Percentiles rank a stretch among this genome's conserved stretches.
These are phyloP conservation scores for Oxygymnocypris stewartii DNA, from an alignment of 2,113 vertebrate species.

Conservation along the genomic window DNA sequence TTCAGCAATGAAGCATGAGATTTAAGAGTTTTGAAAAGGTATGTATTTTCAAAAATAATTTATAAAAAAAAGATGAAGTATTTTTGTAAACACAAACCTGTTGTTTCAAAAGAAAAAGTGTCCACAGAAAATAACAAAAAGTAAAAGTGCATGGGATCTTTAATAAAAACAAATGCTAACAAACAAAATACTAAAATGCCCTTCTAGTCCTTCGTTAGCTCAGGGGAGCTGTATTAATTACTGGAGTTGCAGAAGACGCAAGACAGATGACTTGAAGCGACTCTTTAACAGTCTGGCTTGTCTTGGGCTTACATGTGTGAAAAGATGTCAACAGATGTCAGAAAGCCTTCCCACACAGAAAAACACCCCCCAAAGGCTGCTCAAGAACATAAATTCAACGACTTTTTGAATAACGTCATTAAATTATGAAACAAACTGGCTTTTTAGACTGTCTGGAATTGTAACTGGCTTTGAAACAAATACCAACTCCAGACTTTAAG, in stretches of 20 bases:
- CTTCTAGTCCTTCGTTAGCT: background rate
- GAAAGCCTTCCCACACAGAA: background rate
- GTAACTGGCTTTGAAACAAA: conserved; percentile 1
- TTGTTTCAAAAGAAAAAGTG: background rate
- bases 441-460: background rate
- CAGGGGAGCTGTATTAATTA: conserved; percentile 12
- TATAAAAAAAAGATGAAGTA: too few species aligned
- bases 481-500: background rate
- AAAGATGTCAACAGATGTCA: conserved; percentile 9
- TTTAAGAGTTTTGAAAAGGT: too few species aligned
- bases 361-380: background rate
- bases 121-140: background rate
- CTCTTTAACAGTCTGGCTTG: background rate
- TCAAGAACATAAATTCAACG: background rate
- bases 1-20: too few species aligned
- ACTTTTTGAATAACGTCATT: background rate
- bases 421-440: conserved; percentile 2
- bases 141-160: background rate
- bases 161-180: background rate
- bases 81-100: too few species aligned
- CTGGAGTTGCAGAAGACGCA: background rate
- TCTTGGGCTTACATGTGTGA: conserved; percentile 6
- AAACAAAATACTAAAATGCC: background rate
- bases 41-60: too few species aligned
- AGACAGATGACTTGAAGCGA: background rate